Evolutionary conservation across 2,113 vertebrate genomes (phyloP).

Genomic region (Peromyscus maniculatus): DNA sequence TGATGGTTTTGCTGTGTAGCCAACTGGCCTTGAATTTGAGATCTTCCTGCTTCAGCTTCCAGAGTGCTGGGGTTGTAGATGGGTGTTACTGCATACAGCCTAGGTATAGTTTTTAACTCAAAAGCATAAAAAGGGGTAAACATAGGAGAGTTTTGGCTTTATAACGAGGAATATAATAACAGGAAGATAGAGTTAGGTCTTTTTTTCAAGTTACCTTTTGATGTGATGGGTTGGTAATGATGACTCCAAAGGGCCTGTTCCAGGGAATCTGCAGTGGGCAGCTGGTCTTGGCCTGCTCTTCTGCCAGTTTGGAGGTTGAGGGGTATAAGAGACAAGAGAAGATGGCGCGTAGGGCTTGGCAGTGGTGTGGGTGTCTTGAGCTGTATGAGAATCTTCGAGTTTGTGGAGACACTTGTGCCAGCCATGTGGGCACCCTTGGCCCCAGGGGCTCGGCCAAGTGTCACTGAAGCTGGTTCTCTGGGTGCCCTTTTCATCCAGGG

Average conservation of each 20-base stretch:
- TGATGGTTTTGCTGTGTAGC: background rate
- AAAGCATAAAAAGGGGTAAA: background rate
- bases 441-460: background rate
- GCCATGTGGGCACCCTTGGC: background rate
- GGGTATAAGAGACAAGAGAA: background rate
- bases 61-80: background rate
- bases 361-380: background rate
- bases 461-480: background rate
- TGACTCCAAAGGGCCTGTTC: background rate
- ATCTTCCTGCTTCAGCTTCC: background rate
- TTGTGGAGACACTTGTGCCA: background rate
- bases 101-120: background rate
- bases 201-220: background rate
- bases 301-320: background rate
- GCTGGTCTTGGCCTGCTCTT: background rate
- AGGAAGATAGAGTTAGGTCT: background rate
- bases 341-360: background rate
- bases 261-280: background rate
- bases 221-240: background rate
- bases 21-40: background rate
- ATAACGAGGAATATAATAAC: background rate
- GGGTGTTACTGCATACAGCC: background rate
- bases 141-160: background rate
- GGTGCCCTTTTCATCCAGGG: background rate
- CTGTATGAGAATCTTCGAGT: background rate